Evolutionary conservation across 2,888 invertebrate genomes (phyloP).

Genomic region (Callimorpha dominula): DNA sequence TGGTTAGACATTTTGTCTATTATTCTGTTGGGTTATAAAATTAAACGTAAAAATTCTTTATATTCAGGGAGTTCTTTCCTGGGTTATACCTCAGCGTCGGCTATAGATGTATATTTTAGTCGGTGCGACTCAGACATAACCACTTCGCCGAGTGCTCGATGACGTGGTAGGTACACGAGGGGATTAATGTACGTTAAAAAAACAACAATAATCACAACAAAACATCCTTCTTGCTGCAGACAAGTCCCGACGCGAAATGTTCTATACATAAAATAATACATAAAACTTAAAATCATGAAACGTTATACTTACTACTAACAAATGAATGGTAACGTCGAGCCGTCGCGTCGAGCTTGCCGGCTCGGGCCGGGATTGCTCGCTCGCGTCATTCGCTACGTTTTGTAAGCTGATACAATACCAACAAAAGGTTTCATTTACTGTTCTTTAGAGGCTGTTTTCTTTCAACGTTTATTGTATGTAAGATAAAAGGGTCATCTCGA

Average conservation of each 20-base stretch:
- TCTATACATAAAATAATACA: neutral
- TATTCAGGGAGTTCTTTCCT: too few species aligned
- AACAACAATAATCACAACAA: neutral
- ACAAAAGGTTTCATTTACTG: constrained; percentile 9
- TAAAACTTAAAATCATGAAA: constrained; percentile 1
- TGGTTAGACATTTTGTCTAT: too few species aligned
- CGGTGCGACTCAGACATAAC: too few species aligned
- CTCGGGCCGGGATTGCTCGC: neutral
- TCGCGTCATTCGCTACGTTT: neutral
- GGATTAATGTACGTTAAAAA: neutral
- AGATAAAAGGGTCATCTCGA: neutral
- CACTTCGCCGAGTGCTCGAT: neutral
- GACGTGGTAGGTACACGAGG: too few species aligned
- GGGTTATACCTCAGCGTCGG: too few species aligned
- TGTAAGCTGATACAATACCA: constrained; percentile 5
- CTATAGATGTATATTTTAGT: too few species aligned
- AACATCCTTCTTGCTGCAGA: neutral
- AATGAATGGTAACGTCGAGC: neutral
- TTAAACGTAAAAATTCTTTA: too few species aligned
- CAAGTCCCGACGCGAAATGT: neutral
- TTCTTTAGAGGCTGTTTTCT: neutral
- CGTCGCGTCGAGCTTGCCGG: neutral
- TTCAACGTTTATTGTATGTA: neutral
- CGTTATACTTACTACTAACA: constrained; percentile 2
- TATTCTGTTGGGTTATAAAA: too few species aligned